A percentile compares a stretch with the other conserved stretches of the same genome.
phyloP scores from a whole-genome alignment of 2,113 vertebrate genomes.

The Bucco capensis region DNA sequence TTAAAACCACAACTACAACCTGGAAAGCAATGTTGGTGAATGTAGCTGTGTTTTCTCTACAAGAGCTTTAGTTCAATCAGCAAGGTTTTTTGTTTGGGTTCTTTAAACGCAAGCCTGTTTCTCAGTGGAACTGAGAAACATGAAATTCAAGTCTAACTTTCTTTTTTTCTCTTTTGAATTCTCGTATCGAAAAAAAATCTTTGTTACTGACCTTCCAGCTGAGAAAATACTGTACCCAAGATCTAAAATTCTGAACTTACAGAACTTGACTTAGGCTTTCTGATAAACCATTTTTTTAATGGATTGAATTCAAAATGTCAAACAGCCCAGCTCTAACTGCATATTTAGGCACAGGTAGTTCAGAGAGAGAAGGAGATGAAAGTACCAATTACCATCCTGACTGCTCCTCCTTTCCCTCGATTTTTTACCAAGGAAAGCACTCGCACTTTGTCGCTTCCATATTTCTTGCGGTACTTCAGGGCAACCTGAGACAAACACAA shows the following conservation, averaged over 20 bases:
- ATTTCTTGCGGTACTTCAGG: slow-evolving; percentile 82
- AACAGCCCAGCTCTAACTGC: background rate
- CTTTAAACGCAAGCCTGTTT: background rate
- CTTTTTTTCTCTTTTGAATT: background rate
- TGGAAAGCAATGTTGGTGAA: background rate
- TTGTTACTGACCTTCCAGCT: background rate
- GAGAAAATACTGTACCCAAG: background rate
- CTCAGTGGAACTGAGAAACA: background rate
- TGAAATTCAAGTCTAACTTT: background rate
- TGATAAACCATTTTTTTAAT: background rate
- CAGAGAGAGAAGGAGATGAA: slow-evolving; percentile 33
- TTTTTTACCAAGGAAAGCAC: slow-evolving; percentile 88
- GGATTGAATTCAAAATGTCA: background rate
- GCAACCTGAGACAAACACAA: slow-evolving; percentile 80
- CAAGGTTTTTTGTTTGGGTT: background rate
- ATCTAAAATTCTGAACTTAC: background rate
- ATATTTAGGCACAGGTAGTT: background rate
- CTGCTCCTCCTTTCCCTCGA: slow-evolving; percentile 91
- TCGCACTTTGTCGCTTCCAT: slow-evolving; percentile 88
- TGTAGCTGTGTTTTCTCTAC: background rate
- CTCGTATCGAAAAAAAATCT: background rate
- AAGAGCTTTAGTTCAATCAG: background rate
- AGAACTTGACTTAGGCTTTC: background rate
- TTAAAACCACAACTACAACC: background rate
- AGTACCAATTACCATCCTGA: slow-evolving; percentile 83